Percentiles rank a stretch among this genome's conserved stretches.
phyloP scores from a whole-genome alignment of 2,888 invertebrate genomes.

The Drosophila borborema region DNA sequence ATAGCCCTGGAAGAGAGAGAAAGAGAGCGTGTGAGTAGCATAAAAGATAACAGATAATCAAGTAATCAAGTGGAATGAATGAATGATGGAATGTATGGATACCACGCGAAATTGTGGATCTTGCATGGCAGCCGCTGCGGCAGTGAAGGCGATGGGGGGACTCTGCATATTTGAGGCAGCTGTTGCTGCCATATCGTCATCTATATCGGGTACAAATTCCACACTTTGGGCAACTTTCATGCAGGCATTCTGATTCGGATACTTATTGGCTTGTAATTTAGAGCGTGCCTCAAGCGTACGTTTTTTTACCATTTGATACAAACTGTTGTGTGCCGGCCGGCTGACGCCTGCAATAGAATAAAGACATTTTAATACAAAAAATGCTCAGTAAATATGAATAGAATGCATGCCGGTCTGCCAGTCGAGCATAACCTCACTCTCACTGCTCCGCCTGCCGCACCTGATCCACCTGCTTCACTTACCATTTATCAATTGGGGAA shows the following conservation, averaged over 20 bases:
- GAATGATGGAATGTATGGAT: slow-evolving; percentile 12
- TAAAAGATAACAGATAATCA: too few relatives aligned
- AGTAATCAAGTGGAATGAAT: slow-evolving; percentile 3
- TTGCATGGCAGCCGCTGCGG: slow-evolving; percentile 10
- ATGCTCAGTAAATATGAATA: not conserved
- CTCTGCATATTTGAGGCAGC: not conserved
- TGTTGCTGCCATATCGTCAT: slow-evolving; percentile 34
- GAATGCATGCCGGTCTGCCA: slow-evolving; percentile 21
- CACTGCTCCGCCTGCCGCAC: not conserved
- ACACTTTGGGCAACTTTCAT: slow-evolving; percentile 42
- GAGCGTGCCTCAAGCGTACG: slow-evolving; percentile 80
- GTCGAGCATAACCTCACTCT: slow-evolving; percentile 44
- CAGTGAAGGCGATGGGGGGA: slow-evolving; percentile 2
- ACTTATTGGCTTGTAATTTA: slow-evolving; percentile 79
- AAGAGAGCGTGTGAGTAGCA: too few relatives aligned
- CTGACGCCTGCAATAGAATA: slow-evolving; percentile 45
- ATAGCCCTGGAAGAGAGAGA: slow-evolving; percentile 42
- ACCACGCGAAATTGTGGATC: slow-evolving; percentile 55
- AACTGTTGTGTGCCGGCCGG: slow-evolving; percentile 70
- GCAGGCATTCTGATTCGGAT: slow-evolving; percentile 74
- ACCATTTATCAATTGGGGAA: slow-evolving; percentile 53
- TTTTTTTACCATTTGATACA: slow-evolving; percentile 84
- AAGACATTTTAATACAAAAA: not conserved
- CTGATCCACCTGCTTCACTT: slow-evolving; percentile 31
- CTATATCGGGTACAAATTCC: slow-evolving; percentile 42